Evolutionary conservation across 1,140 invertebrate species (phyloP).

Genomic region (Aphelenchoides besseyi): DNA sequence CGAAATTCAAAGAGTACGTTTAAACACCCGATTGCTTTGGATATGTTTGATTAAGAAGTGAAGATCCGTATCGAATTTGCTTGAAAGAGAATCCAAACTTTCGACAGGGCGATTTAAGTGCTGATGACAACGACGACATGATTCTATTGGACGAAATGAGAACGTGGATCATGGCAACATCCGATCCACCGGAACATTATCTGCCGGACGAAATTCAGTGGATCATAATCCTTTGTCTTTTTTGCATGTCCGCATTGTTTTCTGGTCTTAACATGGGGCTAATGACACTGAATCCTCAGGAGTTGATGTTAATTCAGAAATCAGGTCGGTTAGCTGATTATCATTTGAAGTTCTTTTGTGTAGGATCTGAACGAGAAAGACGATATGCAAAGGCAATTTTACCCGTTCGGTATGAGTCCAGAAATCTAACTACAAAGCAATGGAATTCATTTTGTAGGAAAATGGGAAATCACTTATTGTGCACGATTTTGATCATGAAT

Average conservation of each 20-base stretch:
- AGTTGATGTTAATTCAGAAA: conserved; percentile 53
- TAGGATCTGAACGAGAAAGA: conserved; percentile 51
- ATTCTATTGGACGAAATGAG: conserved; percentile 58
- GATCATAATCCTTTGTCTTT: conserved; percentile 73
- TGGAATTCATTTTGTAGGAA: too few relatives aligned
- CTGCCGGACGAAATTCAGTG: conserved; percentile 66
- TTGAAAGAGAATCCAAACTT: conserved; percentile 26
- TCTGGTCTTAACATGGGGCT: conserved; percentile 92
- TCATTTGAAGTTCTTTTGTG: conserved; percentile 21
- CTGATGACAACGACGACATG: conserved; percentile 54
- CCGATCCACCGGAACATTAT: conserved; percentile 56
- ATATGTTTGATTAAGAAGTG: conserved; percentile 28
- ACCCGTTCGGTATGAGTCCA: too few relatives aligned
- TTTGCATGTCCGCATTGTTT: conserved; percentile 83
- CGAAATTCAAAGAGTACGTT: conserved; percentile 38
- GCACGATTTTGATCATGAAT: conserved; percentile 64
- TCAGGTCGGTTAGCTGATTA: conserved; percentile 42
- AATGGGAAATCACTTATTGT: conserved; percentile 52
- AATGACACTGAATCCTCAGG: conserved; percentile 75
- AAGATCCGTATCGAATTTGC: conserved; percentile 54
- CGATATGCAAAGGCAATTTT: conserved; percentile 53
- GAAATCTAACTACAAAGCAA: too few relatives aligned
- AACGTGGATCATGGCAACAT: conserved; percentile 58
- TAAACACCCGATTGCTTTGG: background rate
- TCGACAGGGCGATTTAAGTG: background rate